These are phyloP conservation scores for Schizothorax lantsangensis DNA, from an alignment of 2,797 vertebrate genomes.

Conservation along the genomic window DNA sequence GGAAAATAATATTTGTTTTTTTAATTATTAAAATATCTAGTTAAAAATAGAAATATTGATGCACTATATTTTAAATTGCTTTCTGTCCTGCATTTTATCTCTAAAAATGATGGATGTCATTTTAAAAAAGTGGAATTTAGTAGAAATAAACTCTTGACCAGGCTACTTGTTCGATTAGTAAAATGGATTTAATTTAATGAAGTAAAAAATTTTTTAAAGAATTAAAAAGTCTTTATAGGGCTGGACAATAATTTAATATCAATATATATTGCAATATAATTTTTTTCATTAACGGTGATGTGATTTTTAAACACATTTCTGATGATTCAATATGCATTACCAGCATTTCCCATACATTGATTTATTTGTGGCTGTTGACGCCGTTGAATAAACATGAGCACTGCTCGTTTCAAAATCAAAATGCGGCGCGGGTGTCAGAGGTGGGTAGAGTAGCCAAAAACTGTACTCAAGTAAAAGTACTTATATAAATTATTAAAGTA, in stretches of 20 bases:
- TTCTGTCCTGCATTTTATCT: background rate
- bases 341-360: no score
- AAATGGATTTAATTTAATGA: background rate
- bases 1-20: background rate
- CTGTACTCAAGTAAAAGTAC: no score
- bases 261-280: background rate
- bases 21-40: background rate
- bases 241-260: background rate
- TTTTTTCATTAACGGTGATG: background rate
- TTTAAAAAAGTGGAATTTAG: background rate
- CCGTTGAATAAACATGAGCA: no score
- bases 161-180: background rate
- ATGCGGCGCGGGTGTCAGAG: no score
- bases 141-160: background rate
- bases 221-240: background rate
- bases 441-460: no score
- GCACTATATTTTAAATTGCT: background rate
- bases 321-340: no score
- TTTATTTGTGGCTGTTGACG: no score
- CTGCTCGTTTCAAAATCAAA: no score
- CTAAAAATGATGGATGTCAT: background rate
- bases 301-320: no score
- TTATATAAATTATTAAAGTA: no score
- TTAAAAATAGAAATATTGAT: no score
- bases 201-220: background rate